A percentile compares a stretch with the other conserved stretches of the same genome.
phyloP scores from a whole-genome alignment of 2,797 vertebrate genomes.

The Clarias fuscus region DNA sequence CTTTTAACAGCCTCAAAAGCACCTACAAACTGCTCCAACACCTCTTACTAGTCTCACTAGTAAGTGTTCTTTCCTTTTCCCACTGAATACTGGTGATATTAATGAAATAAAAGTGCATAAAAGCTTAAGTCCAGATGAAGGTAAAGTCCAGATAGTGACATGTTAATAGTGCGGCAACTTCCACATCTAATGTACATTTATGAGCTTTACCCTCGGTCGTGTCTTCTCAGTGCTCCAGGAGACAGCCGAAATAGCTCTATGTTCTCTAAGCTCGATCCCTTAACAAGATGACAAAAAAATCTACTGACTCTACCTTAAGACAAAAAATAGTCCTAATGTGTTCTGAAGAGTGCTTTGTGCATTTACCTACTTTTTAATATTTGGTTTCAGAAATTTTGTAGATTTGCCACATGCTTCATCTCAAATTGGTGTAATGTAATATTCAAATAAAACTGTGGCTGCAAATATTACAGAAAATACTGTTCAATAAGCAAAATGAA shows the following conservation, averaged over 20 bases:
- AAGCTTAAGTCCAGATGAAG: slow-evolving; percentile 9
- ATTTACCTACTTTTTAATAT: background rate
- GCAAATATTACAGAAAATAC: slow-evolving; percentile 3
- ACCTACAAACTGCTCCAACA: background rate
- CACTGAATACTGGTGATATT: background rate
- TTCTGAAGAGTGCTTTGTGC: background rate
- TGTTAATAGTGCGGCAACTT: slow-evolving; percentile 48
- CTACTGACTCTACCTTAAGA: background rate
- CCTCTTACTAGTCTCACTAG: background rate
- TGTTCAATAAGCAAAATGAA: background rate
- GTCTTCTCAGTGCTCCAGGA: background rate
- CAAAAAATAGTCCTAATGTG: background rate
- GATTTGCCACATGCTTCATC: background rate
- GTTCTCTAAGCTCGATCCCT: background rate
- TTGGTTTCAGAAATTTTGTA: background rate
- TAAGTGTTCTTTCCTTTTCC: background rate
- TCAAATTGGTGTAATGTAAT: background rate
- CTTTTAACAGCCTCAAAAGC: background rate
- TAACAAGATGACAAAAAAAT: background rate
- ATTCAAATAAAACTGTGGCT: background rate
- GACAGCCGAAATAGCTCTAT: background rate
- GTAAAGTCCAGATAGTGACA: slow-evolving; percentile 33
- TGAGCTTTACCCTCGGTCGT: slow-evolving; percentile 12
- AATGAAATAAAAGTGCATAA: slow-evolving; percentile 2
- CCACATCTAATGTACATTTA: slow-evolving; percentile 24